These are phyloP conservation scores for Nasua narica DNA, from an alignment of 2,797 vertebrate species.

Conservation along the genomic window DNA sequence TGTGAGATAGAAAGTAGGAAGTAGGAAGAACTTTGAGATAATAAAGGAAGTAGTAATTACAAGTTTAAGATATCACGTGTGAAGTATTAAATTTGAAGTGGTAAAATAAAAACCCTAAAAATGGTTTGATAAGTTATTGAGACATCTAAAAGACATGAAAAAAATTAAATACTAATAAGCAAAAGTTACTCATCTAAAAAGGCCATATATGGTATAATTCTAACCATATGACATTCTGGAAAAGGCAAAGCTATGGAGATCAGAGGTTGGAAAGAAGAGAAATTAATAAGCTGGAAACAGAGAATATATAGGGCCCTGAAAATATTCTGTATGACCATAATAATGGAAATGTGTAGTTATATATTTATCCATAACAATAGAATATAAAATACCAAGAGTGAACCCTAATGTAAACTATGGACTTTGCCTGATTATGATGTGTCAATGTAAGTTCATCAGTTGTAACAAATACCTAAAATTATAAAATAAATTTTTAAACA, in stretches of 20 bases:
- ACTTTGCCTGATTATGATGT: neutral
- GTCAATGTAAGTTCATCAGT: neutral
- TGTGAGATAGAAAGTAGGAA: neutral
- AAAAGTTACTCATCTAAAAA: neutral
- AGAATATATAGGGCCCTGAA: neutral
- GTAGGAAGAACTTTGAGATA: neutral
- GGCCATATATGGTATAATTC: neutral
- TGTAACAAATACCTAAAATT: neutral
- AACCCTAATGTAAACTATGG: neutral
- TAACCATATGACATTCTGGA: neutral
- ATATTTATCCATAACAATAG: neutral
- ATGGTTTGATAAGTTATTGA: neutral
- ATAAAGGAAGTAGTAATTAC: neutral
- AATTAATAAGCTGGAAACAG: neutral
- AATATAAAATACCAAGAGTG: neutral
- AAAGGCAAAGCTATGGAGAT: neutral
- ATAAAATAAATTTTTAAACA: neutral
- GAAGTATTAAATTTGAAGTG: neutral
- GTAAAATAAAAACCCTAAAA: neutral
- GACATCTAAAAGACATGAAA: neutral
- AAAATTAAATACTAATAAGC: neutral
- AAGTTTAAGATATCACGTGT: neutral
- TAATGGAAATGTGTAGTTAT: neutral
- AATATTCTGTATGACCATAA: neutral
- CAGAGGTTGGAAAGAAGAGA: neutral